Base-by-base conservation (phyloP, 2,888 invertebrate species). In the Amblyteles armatorius region DNA sequence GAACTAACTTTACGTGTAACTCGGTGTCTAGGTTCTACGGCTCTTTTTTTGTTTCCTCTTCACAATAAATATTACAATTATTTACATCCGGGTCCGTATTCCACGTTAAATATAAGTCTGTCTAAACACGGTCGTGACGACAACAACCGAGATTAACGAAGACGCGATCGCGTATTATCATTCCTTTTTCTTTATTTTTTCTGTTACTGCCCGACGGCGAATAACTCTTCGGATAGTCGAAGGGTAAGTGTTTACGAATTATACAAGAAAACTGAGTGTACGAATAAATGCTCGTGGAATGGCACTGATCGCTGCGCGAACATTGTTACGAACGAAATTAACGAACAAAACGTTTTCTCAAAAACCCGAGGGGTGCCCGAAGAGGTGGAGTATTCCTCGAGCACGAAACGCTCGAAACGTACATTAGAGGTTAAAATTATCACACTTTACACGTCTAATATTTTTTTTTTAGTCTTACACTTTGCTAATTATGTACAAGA, bases 1-100 rank as follows among this genome's bases (percentile, higher is more conserved):
- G 33, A 72, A 83, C 76, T 86, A 85, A 83, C 72, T 48, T 83
- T 83, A 82, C 81, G 72, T 77, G 74, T 81, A 82, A 83, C 79
- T 83, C 55, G 79, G 74, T 86, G 81, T 84, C 84, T 82, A 86
- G 72, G 72, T 84, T 86, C 86, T 83, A 86, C 74, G 76, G 68
- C 63, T 77, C 74, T 50, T 33, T 19, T 88, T 86, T 79, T 83
- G 67, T 83, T 88, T 82, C 83, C 84, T 89, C 89, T 90, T 91
- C 88, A 83, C 86, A 92, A 93, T 93, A 93, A 93, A 93, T 93
- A 93, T 93, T 93, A 93, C 93, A 93, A 92, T 87, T 93, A 93
- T 93, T 89, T 93, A 93, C 93, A 93, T 86, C 87, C 86, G 88
- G 86, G 87, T 79, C 68, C 44, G 60, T 76, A 72, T 85, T 88